These are phyloP conservation scores for Phaethon lepturus DNA, from an alignment of 2,113 vertebrate species.

Conservation along the genomic window DNA sequence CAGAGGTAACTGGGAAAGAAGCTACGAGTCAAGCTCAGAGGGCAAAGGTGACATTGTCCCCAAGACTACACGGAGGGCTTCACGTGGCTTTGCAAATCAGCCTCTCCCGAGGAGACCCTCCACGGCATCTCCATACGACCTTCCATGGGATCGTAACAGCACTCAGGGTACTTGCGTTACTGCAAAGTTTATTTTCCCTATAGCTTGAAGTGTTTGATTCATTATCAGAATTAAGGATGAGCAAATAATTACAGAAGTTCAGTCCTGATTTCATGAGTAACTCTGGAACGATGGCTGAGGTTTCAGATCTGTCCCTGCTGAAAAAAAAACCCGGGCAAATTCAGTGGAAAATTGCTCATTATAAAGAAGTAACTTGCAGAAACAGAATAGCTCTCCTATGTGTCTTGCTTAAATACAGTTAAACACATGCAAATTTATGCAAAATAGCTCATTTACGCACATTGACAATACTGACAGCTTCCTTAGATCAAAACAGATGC, in stretches of 20 bases:
- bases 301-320: background rate
- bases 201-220: background rate
- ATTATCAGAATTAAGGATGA: background rate
- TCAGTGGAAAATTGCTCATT: background rate
- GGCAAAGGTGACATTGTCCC: background rate
- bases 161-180: background rate
- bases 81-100: background rate
- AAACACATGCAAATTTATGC: background rate
- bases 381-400: background rate
- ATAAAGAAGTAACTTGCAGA: background rate
- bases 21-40: background rate
- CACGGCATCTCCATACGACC: no score
- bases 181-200: background rate
- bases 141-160: background rate
- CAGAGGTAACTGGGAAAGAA: background rate
- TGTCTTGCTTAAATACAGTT: background rate
- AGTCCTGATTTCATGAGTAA: background rate
- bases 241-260: background rate
- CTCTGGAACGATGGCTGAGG: background rate
- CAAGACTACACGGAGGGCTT: background rate
- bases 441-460: background rate
- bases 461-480: conserved; percentile 1
- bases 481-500: background rate
- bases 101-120: background rate
- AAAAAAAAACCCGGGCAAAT: background rate